Conservation (phyloP, 2,113 vertebrate genomes). For the Aphyosemion australe region DNA sequence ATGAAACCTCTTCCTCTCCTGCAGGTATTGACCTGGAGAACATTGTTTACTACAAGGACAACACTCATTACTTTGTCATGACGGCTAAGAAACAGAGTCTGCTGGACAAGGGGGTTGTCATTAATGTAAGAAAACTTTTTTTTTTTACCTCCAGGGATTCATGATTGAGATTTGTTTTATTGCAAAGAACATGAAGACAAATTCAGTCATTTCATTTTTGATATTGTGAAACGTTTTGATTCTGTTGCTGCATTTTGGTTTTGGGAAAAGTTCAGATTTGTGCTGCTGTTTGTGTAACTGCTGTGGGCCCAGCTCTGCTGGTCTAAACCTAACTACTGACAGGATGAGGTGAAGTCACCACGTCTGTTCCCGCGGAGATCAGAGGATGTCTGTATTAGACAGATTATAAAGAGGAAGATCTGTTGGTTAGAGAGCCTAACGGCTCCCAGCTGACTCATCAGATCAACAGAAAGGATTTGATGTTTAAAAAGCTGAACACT, state of each 20-base stretch:
- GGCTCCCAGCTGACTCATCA: neutral
- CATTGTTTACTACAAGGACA: constrained; percentile 98
- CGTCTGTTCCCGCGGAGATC: neutral
- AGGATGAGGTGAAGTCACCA: neutral
- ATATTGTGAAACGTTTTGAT: neutral
- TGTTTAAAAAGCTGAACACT: neutral
- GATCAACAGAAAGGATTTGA: no score
- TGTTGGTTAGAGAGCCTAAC: neutral
- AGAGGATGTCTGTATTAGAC: neutral
- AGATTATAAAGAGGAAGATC: neutral
- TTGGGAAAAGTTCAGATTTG: neutral
- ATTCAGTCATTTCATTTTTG: neutral
- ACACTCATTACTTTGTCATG: constrained; percentile 99
- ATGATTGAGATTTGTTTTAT: neutral
- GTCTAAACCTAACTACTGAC: neutral
- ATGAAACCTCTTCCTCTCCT: constrained; percentile 3
- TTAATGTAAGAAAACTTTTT: constrained; percentile 81
- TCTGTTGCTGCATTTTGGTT: no score
- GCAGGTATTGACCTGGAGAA: constrained; percentile 97
- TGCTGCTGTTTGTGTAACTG: neutral
- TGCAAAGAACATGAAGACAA: neutral
- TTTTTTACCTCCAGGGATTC: neutral
- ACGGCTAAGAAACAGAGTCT: constrained; percentile 98
- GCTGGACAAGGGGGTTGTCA: constrained; percentile 94
- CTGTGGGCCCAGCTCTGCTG: neutral